Base-by-base conservation (phyloP, 1,140 invertebrate genomes). In the Sarcophaga peregrina region DNA sequence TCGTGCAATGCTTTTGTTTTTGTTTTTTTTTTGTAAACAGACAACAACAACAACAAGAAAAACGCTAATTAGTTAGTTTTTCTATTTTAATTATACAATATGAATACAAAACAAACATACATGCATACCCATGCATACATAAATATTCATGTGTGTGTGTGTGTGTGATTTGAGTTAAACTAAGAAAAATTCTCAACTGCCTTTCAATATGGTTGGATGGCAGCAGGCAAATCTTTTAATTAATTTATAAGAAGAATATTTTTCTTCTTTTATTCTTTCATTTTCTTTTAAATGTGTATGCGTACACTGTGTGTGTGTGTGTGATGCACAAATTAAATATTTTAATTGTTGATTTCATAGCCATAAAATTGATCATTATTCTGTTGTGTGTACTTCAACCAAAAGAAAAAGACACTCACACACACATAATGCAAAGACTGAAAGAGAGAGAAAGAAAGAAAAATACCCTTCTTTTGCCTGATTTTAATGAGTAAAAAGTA, bases 351-450 rank as follows among this genome's bases (percentile, higher is more conserved):
- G 50, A 52, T 50, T 78, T 78, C 48, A 78, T 78, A 78, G 75
- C 75, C 75, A 78, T 78, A 78, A 78, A 78, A 78, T 78, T 78
- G 75, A 78, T 78, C 75, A 78, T 78, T 78, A 78, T 78, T 78
- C 6, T 78, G 75, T 75, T 72, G 3, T 76, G 74, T 48, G 20
- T 50, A 68, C n/a, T 20, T 9, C n/a, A 68, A 68, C 62, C 9
- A 68, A 17, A 20, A 20, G 5, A 20, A 68, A 5, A 68, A 17
- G 15, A 78, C 0, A 13, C 9, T 15, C 74, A 47, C 13, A 46
- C 8, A 25, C 75, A 78, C 45, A 20, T 2, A 78, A 47, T 8
- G 20, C 75, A 78, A 45, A 20, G 0, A 78, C 47, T 52, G 47
- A 50, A 48, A 78, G n/a, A 50, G 46, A 48, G 13, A 46, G 10